phyloP scores from a whole-genome alignment of 2,113 vertebrate species.

The Lepisosteus oculatus region DNA sequence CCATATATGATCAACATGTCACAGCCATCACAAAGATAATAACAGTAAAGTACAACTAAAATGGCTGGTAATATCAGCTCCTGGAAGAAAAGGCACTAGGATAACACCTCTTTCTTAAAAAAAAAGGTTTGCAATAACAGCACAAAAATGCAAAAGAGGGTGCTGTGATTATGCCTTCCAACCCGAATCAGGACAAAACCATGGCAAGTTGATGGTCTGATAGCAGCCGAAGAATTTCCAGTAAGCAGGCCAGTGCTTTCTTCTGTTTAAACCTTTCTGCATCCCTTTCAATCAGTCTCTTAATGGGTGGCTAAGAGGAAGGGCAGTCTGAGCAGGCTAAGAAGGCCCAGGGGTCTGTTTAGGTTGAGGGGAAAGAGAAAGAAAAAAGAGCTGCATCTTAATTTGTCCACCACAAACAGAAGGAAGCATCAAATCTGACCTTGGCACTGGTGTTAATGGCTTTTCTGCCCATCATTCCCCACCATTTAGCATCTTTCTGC shows the following conservation, averaged over 20 bases:
- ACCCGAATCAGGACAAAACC: slow-evolving; percentile 35
- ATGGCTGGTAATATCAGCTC: slow-evolving; percentile 70
- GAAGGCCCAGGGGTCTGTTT: slow-evolving; percentile 71
- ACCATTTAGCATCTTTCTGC: slow-evolving; percentile 65
- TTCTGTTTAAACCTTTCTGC: slow-evolving; percentile 57
- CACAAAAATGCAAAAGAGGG: slow-evolving; percentile 33
- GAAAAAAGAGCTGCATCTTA: slow-evolving; percentile 54
- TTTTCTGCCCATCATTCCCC: slow-evolving; percentile 60
- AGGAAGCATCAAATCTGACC: slow-evolving; percentile 76
- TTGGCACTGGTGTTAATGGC: slow-evolving; percentile 74
- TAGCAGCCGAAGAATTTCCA: slow-evolving; percentile 60
- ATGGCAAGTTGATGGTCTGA: slow-evolving; percentile 55
- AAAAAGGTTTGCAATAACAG: slow-evolving; percentile 39
- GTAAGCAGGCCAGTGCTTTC: slow-evolving; percentile 55
- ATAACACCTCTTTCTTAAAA: slow-evolving; percentile 37
- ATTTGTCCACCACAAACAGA: slow-evolving; percentile 74
- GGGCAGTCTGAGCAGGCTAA: slow-evolving; percentile 60
- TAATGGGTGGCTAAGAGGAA: slow-evolving; percentile 75
- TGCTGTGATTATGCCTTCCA: slow-evolving; percentile 37
- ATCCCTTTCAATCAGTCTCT: slow-evolving; percentile 66
- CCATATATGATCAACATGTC: slow-evolving; percentile 87
- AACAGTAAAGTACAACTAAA: slow-evolving; percentile 76
- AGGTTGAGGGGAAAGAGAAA: slow-evolving; percentile 57
- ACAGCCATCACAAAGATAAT: slow-evolving; percentile 82
- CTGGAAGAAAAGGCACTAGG: slow-evolving; percentile 40